A percentile compares a stretch with the other conserved stretches of the same genome.
Evolutionary conservation across 2,797 vertebrate species (phyloP).

Genomic region (Darevskia nairensis): DNA sequence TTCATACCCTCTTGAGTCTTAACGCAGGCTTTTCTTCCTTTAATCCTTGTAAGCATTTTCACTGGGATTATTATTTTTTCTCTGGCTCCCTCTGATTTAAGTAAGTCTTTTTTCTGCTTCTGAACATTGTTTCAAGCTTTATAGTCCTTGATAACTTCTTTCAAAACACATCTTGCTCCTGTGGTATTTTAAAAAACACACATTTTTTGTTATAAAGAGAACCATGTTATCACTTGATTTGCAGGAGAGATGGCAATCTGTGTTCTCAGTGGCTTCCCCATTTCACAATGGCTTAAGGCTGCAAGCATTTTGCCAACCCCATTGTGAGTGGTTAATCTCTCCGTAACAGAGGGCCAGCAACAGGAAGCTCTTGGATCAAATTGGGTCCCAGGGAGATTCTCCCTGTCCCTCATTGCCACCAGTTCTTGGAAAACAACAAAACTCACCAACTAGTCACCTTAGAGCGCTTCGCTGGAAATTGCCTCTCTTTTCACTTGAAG

Average conservation of each 20-base stretch:
- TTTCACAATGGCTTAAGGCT: neutral
- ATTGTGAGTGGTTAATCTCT: neutral
- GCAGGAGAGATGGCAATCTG: neutral
- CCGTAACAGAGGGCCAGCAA: neutral
- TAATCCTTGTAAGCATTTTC: neutral
- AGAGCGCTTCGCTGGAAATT: neutral
- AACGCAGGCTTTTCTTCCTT: neutral
- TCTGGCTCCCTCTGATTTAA: neutral
- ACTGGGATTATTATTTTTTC: neutral
- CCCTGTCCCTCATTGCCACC: no score
- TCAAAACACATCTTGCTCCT: neutral
- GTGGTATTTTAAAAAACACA: neutral
- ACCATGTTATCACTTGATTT: neutral
- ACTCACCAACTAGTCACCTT: neutral
- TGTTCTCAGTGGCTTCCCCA: neutral
- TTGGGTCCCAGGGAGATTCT: neutral
- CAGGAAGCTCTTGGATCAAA: neutral
- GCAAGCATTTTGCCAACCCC: neutral
- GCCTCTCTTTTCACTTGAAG: no score
- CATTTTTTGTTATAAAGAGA: neutral
- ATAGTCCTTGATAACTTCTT: neutral
- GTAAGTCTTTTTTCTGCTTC: neutral
- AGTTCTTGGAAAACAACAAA: neutral
- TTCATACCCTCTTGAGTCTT: accelerated
- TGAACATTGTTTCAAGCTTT: neutral